These are phyloP conservation scores for Geotrypetes seraphini DNA, from an alignment of 2,797 vertebrate genomes.

Conservation along the genomic window DNA sequence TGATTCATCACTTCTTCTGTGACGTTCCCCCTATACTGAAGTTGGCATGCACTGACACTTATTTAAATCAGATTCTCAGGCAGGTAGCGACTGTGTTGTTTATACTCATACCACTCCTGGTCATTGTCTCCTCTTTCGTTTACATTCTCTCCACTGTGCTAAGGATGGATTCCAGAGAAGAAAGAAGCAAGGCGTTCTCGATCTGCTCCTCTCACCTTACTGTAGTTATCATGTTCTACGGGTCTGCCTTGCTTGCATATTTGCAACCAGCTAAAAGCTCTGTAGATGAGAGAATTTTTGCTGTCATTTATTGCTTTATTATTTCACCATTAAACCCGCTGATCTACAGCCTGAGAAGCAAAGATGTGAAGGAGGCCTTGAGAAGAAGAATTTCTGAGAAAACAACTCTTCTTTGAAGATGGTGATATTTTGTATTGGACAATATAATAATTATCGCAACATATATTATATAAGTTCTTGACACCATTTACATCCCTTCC, in stretches of 20 bases:
- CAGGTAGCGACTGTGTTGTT: constrained; percentile 36
- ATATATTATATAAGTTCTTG: no score
- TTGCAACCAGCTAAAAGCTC: constrained; percentile 38
- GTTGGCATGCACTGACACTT: no score
- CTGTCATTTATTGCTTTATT: constrained; percentile 46
- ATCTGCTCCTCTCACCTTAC: constrained; percentile 36
- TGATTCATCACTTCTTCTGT: no score
- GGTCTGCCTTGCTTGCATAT: constrained; percentile 48
- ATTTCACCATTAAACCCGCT: constrained; percentile 47
- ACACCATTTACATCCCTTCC: no score
- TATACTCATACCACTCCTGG: constrained; percentile 33
- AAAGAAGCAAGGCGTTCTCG: constrained; percentile 35
- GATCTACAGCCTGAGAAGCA: constrained; percentile 47
- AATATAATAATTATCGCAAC: no score
- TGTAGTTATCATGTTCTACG: constrained; percentile 39
- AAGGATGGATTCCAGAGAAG: not conserved
- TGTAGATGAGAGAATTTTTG: constrained; percentile 30
- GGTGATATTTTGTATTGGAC: no score
- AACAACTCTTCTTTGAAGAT: no score
- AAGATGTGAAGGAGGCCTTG: constrained; percentile 43
- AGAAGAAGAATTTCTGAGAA: no score
- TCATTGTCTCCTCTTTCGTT: constrained; percentile 38
- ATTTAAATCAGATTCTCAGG: no score
- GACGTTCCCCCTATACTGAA: no score
- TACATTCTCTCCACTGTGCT: constrained; percentile 22